Conservation (phyloP, 2,888 invertebrate species). For the Lissocephala sabroskyi region DNA sequence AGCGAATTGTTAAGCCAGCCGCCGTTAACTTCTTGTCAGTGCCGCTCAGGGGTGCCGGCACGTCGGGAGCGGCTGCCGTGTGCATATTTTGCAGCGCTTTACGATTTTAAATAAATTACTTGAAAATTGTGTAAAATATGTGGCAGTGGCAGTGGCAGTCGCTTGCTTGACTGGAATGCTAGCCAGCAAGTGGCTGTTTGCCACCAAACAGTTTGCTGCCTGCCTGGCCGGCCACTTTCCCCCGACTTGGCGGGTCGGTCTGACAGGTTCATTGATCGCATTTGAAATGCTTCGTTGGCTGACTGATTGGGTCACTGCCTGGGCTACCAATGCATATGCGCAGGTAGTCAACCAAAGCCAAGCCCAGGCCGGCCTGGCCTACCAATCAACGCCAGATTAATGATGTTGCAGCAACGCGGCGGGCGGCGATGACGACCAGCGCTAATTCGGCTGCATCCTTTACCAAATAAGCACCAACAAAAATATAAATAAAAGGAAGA, state of each 20-base stretch:
- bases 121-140: slow-evolving; percentile 43
- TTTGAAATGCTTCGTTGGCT: slow-evolving; percentile 49
- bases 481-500: slow-evolving; percentile 7
- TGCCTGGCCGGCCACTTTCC: slow-evolving; percentile 1
- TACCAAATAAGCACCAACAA: too few species aligned
- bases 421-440: too few species aligned
- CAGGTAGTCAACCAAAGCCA: too few species aligned
- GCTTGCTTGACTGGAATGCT: neutral
- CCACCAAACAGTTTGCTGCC: slow-evolving; percentile 2
- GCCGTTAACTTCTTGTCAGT: slow-evolving; percentile 43
- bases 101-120: slow-evolving; percentile 62
- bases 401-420: too few species aligned
- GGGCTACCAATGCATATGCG: too few species aligned
- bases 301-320: slow-evolving; percentile 14
- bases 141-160: slow-evolving; percentile 9
- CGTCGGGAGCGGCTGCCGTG: slow-evolving; percentile 14
- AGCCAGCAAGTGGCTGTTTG: slow-evolving; percentile 2
- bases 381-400: too few species aligned
- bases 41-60: neutral
- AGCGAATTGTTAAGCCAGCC: slow-evolving; percentile 66
- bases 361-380: too few species aligned
- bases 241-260: too few species aligned
- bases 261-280: slow-evolving; percentile 54
- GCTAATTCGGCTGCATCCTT: too few species aligned
- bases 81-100: slow-evolving; percentile 55